Base-by-base conservation (phyloP, 1,140 invertebrate species). In the Magallana ariakensis region DNA sequence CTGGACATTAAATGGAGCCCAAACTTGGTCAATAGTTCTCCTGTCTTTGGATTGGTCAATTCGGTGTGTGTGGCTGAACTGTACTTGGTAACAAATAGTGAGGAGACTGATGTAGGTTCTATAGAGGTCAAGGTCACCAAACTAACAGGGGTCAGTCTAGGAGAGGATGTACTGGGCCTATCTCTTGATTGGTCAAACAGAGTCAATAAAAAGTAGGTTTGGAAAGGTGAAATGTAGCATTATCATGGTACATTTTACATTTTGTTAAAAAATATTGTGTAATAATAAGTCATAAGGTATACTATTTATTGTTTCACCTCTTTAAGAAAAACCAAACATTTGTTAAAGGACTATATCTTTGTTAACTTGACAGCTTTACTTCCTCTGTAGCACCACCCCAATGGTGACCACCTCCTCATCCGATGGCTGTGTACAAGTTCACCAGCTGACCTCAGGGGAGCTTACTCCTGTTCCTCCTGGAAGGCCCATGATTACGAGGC, bases 401-500 rank as follows among this genome's bases (percentile, higher is more conserved):
- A 85, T 90, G 87, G 94, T 98, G 66, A 94, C 96, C 26, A 96
- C 97, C 15, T 98, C 97, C 89, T 97, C 98, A 94, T 98, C 97
- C 5, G 95, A 95, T 86, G 98, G 98, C 15, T 93, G 92, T 80
- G 93, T 98, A 54, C 96, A 96, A 55, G 87, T 96, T 22, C 94
- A 96, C 53, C 90, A 95, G 85, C 87, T 96, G 8, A 87, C 85
- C 46, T 90, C 94, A 88, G 87, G 91, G 83, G 88, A 95, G 60
- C 87, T 96, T 16, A 93, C 89, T 91, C 82, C 95, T 33, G 33
- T 93, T 90, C 93, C 4, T 93, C 92, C 0, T 97, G 96, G 96
- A 95, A 96, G 86, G 96, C 96, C 6, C 98, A 99, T 93, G 95
- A 96, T 19, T 98, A 96, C 93, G 97, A 99, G 95, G 97, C 97